Base-by-base conservation (phyloP, 1,140 invertebrate species). In the Lanistes nyassanus region DNA sequence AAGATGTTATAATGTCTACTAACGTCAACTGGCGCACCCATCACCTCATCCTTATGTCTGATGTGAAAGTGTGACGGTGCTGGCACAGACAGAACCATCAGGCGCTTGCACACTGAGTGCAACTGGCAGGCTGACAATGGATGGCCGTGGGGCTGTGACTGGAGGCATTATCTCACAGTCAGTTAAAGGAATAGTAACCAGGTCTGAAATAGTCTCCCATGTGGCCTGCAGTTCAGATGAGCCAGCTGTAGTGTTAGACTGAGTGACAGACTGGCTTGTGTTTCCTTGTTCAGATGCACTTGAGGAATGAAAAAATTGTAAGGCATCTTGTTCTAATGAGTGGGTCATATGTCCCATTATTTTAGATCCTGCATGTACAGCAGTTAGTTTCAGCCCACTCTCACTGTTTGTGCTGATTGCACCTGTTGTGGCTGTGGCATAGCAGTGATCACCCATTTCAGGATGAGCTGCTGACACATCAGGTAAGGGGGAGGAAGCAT, bases 401-500 rank as follows among this genome's bases (percentile, higher is more conserved):
- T 70, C 56, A 36, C 34, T 36, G 23, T 36, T 53, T 26, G 62
- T 53, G 4, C 42, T 34, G 53, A 65, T 47, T 58, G 55, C 7
- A 13, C 53, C 60, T 26, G 60, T n/a, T n/a, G 42, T 42, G 6
- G 65, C 74, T 23, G 74, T 62, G 21, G 74, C 74, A 58, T 76
- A 76, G 55, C 74, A 76, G 58, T 76, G 74, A 42, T 76, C 74
- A 31, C 66, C 37, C 13, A 37, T 70, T 29, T 60, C 56, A 55
- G 36, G 34, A 2, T 65, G 68, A 4, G 47, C 56, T 9, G n/a
- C 31, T 21, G 68, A 53, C 3, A 55, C 19, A 5, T 36, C 70
- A 29, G 55, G 26, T 23, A 39, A 47, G 42, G 42, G 70, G 21
- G 34, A 39, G 9, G 21, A 19, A 37, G 23, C 11, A 26, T 21